Percentiles rank a stretch among this genome's conserved stretches.
Conservation (phyloP, 1,140 invertebrate genomes). For the Drosophila murphyi region DNA sequence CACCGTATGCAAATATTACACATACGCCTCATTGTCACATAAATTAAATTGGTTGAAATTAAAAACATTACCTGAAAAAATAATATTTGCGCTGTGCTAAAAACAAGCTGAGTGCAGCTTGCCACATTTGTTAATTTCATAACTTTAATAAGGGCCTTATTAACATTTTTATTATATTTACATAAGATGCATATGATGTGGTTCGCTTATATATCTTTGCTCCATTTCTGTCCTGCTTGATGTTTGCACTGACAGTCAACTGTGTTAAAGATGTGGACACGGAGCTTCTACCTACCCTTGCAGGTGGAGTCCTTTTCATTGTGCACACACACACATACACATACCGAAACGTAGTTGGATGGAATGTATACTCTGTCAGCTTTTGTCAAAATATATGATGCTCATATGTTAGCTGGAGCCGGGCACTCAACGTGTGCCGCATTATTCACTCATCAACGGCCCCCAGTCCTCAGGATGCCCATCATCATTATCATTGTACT, state of each 20-base stretch:
- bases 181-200: conserved; percentile 36
- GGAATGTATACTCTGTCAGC: conserved; percentile 39
- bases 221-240: conserved; percentile 2
- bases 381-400: conserved; percentile 74
- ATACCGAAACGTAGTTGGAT: not conserved
- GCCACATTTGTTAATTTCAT: conserved; percentile 28
- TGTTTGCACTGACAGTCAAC: conserved; percentile 68
- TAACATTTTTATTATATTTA: conserved; percentile 70
- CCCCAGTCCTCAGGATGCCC: conserved; percentile 59
- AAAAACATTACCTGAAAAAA: conserved; percentile 36
- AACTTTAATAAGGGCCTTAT: conserved; percentile 68
- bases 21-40: conserved; percentile 22
- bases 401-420: conserved; percentile 66
- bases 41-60: conserved; percentile 21
- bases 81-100: conserved; percentile 52
- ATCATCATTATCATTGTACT: conserved; percentile 72
- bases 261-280: conserved; percentile 59
- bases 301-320: conserved; percentile 48
- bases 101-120: conserved; percentile 13
- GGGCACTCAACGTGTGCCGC: conserved; percentile 73
- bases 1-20: conserved; percentile 13
- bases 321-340: conserved; percentile 24
- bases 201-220: conserved; percentile 1
- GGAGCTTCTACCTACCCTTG: conserved; percentile 31
- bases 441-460: conserved; percentile 75